phyloP scores from a whole-genome alignment of 1,140 invertebrate species.

The Drosophila dunni region DNA sequence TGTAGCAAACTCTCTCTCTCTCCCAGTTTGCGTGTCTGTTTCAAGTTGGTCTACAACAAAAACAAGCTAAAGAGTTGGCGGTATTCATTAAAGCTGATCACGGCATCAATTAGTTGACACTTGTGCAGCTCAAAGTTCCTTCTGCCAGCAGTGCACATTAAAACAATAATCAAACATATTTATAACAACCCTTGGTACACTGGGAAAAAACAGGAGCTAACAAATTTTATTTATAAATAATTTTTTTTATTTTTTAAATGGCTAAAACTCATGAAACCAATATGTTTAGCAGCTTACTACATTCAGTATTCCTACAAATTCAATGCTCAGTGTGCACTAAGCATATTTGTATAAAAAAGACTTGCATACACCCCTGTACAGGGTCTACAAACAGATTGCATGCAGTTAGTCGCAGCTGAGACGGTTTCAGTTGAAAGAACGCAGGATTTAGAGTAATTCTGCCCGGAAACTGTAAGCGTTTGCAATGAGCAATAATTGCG shows the following conservation, averaged over 20 bases:
- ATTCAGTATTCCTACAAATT: too few species aligned
- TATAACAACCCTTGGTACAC: too few species aligned
- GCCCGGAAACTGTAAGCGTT: conserved; percentile 29
- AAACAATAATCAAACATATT: too few species aligned
- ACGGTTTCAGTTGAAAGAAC: conserved; percentile 22
- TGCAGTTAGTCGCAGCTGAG: conserved; percentile 64
- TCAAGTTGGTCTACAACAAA: not conserved
- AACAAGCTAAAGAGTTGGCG: not conserved
- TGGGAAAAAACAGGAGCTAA: too few species aligned
- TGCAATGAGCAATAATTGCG: conserved; percentile 71
- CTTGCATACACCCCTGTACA: too few species aligned
- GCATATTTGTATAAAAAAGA: conserved; percentile 5
- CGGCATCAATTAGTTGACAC: conserved; percentile 1
- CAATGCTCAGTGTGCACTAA: not conserved
- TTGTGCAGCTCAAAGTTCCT: conserved; percentile 2
- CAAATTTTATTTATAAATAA: too few species aligned
- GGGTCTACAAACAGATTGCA: conserved; percentile 55
- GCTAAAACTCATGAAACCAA: too few species aligned
- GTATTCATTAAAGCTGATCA: conserved; percentile 5
- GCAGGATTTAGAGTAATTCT: conserved; percentile 11
- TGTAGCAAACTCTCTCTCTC: not conserved
- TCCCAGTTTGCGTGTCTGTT: conserved; percentile 2
- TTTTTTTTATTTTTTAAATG: too few species aligned
- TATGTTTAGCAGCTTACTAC: too few species aligned
- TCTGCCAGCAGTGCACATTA: not conserved